Conservation (phyloP, 2,797 vertebrate species). For the Uromys caudimaculatus region DNA sequence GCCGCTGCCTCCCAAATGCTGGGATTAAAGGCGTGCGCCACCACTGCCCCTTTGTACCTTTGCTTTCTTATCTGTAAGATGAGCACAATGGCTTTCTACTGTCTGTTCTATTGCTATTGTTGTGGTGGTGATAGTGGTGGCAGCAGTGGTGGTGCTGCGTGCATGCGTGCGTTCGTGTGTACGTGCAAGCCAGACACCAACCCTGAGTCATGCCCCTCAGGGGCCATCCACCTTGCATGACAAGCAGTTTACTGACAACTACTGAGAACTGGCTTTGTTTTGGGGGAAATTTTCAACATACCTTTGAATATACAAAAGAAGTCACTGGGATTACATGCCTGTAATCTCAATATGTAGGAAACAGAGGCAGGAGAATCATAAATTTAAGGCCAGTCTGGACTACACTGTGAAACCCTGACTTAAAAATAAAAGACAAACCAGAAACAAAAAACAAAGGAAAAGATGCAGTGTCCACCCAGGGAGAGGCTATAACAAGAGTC, state of each 20-base stretch:
- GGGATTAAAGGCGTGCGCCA: too few relatives aligned
- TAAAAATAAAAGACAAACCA: background rate
- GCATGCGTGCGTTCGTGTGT: accelerated
- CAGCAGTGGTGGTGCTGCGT: background rate
- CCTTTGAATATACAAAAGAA: conserved; percentile 14
- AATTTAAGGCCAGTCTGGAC: background rate
- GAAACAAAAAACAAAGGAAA: background rate
- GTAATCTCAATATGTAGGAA: background rate
- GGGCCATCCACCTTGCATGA: too few relatives aligned
- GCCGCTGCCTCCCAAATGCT: too few relatives aligned
- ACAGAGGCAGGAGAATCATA: background rate
- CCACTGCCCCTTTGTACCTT: too few relatives aligned
- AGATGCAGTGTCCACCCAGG: background rate
- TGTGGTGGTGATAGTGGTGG: background rate
- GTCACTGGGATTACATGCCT: background rate
- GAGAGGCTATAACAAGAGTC: background rate
- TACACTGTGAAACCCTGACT: background rate
- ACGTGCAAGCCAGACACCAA: background rate
- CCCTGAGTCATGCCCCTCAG: background rate
- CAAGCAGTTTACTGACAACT: background rate
- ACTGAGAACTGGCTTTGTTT: background rate
- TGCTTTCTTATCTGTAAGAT: background rate
- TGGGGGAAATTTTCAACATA: background rate
- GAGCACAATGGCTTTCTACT: background rate
- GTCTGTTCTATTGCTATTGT: background rate